Evolutionary conservation across 2,113 vertebrate species (phyloP), one percentile per base, ranked within the genome.

Genomic region (Nyctibius bracteatus): DNA sequence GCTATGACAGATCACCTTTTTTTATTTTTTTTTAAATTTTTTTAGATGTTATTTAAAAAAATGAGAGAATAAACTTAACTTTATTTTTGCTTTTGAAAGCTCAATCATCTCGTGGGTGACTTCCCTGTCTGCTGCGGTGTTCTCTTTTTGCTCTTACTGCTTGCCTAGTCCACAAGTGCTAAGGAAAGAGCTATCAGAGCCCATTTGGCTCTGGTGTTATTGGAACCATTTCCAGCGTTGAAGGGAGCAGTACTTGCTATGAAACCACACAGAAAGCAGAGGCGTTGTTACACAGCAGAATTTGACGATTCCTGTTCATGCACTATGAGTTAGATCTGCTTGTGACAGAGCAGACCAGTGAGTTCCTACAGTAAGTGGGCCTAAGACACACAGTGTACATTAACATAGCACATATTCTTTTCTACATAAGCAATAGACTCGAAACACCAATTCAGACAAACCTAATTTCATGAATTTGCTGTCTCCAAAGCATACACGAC

Each of bases 81-180:
- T 80, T 21, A 1, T 13, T 77, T 23, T 39, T 41, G 22, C 41
- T 77, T 94, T 63, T 30, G 51, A 77, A 90, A 94, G 54, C 21
- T 57, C 43, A 81, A 3, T 11, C 41, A 15, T 27, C 46, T 87
- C 15, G 4, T n/a, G 23, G 17, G n/a, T 37, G 20, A 41, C 14
- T 18, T 78, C 18, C 20, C 31, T 70, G 37, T 41, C 59, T 35
- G n/a, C 28, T 47, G 30, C 2, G 5, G 14, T 17, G 7, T 30
- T 77, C 44, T 57, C 30, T 47, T 90, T 59, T 33, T 75, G 72
- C 27, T 78, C 49, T 77, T 47, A 33, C 13, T 49, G 72, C 18
- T 58, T 4, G 0, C 68, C 31, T 52, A 78, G 10, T n/a, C 54
- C 4, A 0, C 41, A 82, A 72, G 7, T 23, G 9, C 68, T 54